These are phyloP conservation scores for Sarcophaga variegata DNA, from an alignment of 2,888 invertebrate genomes.

Conservation along the genomic window DNA sequence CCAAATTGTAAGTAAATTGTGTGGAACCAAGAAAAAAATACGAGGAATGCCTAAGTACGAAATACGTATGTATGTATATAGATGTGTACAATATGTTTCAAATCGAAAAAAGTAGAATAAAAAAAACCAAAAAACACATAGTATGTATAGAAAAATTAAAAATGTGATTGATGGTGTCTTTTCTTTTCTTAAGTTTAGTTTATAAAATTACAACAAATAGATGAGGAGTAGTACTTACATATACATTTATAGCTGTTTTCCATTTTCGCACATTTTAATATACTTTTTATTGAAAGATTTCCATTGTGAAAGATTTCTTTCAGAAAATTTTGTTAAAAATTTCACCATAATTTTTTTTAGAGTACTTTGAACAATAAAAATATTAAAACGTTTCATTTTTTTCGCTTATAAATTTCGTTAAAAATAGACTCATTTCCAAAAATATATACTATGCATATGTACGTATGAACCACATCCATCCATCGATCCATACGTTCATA, in stretches of 20 bases:
- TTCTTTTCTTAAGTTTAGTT: neutral
- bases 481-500: neutral
- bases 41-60: constrained; percentile 28
- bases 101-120: neutral
- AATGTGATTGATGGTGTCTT: neutral
- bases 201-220: too few species aligned
- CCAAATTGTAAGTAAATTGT: constrained; percentile 71
- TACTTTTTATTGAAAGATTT: neutral
- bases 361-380: constrained; percentile 60
- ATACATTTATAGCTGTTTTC: constrained; percentile 5
- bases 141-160: constrained; percentile 40
- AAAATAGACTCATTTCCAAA: constrained; percentile 66
- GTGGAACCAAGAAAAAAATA: constrained; percentile 59
- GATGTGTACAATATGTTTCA: neutral
- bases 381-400: constrained; percentile 40
- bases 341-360: constrained; percentile 74
- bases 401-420: constrained; percentile 49
- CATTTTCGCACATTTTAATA: neutral
- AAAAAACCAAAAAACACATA: constrained; percentile 8
- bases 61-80: neutral
- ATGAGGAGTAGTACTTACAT: neutral
- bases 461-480: neutral
- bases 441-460: constrained; percentile 38
- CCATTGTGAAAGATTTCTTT: constrained; percentile 18
- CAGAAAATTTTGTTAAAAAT: constrained; percentile 54